phyloP scores from a whole-genome alignment of 1,140 invertebrate genomes.

The Magallana gigas region DNA sequence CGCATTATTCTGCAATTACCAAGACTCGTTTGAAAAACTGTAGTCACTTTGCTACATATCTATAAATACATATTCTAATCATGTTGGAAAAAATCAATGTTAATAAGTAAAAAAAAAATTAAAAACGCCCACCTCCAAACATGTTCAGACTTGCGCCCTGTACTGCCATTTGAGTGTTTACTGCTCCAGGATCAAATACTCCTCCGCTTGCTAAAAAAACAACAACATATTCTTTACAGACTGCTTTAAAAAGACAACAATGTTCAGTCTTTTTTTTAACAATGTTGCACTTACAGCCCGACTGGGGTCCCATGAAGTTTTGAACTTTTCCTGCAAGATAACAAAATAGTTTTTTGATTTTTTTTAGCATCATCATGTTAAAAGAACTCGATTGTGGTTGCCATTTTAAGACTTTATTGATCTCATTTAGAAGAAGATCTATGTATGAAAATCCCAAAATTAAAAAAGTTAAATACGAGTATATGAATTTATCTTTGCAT shows the following conservation, averaged over 20 bases:
- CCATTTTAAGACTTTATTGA: too few species aligned
- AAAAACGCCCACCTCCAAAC: slow-evolving; percentile 48
- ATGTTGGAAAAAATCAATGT: too few species aligned
- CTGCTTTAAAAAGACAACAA: background rate
- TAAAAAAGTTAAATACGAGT: background rate
- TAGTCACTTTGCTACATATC: too few species aligned
- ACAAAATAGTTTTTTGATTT: background rate
- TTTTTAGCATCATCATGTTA: too few species aligned
- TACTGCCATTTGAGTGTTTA: slow-evolving; percentile 52
- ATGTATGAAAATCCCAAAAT: background rate
- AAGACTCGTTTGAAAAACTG: too few species aligned
- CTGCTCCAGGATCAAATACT: slow-evolving; percentile 46
- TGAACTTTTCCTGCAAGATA: slow-evolving; percentile 54
- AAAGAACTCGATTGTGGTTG: too few species aligned
- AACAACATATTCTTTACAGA: background rate
- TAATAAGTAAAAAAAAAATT: too few species aligned
- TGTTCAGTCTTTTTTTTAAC: background rate
- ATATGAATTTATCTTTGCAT: background rate
- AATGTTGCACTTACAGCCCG: slow-evolving; percentile 28
- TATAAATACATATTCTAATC: too few species aligned
- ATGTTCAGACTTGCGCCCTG: slow-evolving; percentile 56
- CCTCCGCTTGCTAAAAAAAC: slow-evolving; percentile 28
- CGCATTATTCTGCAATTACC: too few species aligned
- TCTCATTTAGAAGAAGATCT: too few species aligned
- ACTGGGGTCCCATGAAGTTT: slow-evolving; percentile 56